A percentile compares a stretch with the other conserved stretches of the same genome.
Conservation (phyloP, 2,113 vertebrate species). For the Kobus ellipsiprymnus region DNA sequence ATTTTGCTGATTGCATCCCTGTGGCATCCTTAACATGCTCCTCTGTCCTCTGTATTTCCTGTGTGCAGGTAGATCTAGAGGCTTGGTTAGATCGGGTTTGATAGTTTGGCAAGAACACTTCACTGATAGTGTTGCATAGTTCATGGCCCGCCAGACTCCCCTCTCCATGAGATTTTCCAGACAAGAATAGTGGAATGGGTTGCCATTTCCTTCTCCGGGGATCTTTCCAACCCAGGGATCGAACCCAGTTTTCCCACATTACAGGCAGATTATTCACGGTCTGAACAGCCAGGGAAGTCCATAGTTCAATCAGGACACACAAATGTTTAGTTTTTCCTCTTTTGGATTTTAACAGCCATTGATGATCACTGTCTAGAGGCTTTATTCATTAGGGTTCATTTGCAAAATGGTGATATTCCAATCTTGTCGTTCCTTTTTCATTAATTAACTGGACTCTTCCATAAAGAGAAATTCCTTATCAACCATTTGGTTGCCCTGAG, state of each 20-base stretch:
- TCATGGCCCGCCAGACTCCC: background rate
- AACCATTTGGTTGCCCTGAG: background rate
- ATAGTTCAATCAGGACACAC: background rate
- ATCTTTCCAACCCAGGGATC: background rate
- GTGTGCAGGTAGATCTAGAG: background rate
- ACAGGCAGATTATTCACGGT: background rate
- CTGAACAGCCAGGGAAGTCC: background rate
- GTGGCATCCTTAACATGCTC: background rate
- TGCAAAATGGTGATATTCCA: constrained; percentile 3
- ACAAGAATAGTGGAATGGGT: background rate
- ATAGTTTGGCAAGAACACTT: background rate
- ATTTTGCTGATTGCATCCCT: background rate
- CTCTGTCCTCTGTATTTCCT: background rate
- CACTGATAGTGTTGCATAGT: background rate
- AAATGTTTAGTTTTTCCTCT: background rate
- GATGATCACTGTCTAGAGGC: background rate
- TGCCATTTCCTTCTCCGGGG: background rate
- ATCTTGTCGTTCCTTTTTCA: background rate
- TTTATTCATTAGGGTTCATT: background rate
- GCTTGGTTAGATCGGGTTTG: background rate
- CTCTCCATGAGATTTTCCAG: background rate
- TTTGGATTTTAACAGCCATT: constrained; percentile 28
- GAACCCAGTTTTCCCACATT: background rate
- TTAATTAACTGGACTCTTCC: background rate
- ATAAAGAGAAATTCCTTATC: background rate